Conservation (phyloP, 2,888 invertebrate genomes). For the Caenorhabditis sp. region DNA sequence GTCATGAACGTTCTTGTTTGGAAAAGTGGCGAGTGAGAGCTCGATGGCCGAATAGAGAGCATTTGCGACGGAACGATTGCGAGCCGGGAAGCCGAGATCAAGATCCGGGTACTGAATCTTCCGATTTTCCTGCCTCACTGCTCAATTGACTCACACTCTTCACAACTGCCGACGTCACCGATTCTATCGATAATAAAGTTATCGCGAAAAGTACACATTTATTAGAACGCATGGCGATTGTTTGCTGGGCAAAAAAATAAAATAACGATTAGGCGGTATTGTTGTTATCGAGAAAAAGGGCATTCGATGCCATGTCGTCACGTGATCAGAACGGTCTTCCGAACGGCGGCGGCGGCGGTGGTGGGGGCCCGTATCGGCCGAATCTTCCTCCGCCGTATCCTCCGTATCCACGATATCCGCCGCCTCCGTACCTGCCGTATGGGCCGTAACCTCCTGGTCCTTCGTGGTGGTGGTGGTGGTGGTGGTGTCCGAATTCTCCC, state of each 20-base stretch:
- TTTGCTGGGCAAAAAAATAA: too few relatives aligned
- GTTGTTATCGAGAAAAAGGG: background rate
- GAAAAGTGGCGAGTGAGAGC: conserved; percentile 13
- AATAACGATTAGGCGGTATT: conserved; percentile 28
- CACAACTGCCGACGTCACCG: too few relatives aligned
- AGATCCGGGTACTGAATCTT: conserved; percentile 11
- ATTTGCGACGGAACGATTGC: conserved; percentile 15
- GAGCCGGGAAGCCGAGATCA: conserved; percentile 14
- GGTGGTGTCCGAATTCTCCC: conserved; percentile 14
- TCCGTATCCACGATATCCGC: conserved; percentile 39
- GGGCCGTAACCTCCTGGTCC: conserved; percentile 38
- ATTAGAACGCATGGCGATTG: conserved; percentile 26
- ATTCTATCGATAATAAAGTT: background rate
- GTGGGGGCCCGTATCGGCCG: conserved; percentile 40
- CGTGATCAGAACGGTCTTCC: conserved; percentile 37
- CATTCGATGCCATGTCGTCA: conserved; percentile 9
- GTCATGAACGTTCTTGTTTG: conserved; percentile 8
- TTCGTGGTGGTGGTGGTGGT: conserved; percentile 30
- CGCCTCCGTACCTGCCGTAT: conserved; percentile 42
- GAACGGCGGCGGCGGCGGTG: conserved; percentile 33
- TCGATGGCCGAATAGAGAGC: conserved; percentile 40
- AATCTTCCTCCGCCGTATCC: conserved; percentile 36
- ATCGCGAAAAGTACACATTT: conserved; percentile 20
- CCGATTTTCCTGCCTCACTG: background rate
- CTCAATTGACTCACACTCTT: conserved; percentile 23